A percentile compares a stretch with the other conserved stretches of the same genome.
Evolutionary conservation across 1,140 invertebrate species (phyloP).

Genomic region (Aphelenchoides fujianensis): DNA sequence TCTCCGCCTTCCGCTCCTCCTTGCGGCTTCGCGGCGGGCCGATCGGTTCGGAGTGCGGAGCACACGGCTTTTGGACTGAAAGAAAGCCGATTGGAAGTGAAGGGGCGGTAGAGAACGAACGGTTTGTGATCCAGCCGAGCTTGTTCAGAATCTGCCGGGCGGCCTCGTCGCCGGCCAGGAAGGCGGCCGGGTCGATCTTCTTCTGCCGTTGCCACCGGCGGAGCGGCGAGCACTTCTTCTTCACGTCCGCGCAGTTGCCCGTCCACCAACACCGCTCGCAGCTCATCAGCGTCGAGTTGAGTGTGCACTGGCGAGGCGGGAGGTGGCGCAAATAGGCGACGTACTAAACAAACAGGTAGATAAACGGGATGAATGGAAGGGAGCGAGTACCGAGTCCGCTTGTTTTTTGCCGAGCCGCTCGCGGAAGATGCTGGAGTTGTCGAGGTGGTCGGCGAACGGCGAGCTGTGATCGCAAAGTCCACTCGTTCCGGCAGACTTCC

Average conservation of each 20-base stretch:
- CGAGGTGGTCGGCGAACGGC: not conserved
- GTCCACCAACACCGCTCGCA: conserved; percentile 31
- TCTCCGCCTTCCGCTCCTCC: not conserved
- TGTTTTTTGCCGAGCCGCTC: conserved; percentile 7
- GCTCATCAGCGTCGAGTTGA: not conserved
- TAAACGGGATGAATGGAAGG: no score
- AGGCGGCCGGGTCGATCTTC: not conserved
- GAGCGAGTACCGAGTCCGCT: conserved; percentile 11
- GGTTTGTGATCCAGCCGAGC: conserved; percentile 24
- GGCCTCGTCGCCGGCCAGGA: not conserved
- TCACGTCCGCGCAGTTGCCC: conserved; percentile 12
- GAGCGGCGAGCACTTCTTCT: conserved; percentile 5
- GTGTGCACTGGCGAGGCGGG: conserved; percentile 12
- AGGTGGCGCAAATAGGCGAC: conserved; percentile 7
- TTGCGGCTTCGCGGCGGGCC: not conserved
- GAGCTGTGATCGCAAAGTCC: not conserved
- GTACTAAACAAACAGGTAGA: no score
- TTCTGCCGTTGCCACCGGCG: conserved; percentile 19
- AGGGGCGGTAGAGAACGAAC: no score
- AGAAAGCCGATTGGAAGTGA: conserved; percentile 8
- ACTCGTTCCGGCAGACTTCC: not conserved
- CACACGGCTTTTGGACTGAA: conserved; percentile 1
- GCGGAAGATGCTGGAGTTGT: not conserved
- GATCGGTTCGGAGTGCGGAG: not conserved
- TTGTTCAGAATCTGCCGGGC: conserved; percentile 2